Evolutionary conservation across 2,888 invertebrate genomes (phyloP).

Genomic region (Drosophila greeni): DNA sequence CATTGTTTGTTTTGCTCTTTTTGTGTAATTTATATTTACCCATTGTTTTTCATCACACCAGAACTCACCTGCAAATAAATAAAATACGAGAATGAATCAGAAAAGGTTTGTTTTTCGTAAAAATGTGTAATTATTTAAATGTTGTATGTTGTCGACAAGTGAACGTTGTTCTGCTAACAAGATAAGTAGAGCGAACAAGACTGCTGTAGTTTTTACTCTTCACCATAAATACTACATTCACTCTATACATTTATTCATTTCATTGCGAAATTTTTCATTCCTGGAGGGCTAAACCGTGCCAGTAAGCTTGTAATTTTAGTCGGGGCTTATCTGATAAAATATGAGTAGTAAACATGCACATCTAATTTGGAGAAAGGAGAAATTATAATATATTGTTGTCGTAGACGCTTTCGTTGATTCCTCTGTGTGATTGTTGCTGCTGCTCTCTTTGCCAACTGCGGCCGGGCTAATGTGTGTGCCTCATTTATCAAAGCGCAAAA

Average conservation of each 20-base stretch:
- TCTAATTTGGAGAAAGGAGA: constrained; percentile 60
- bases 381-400: constrained; percentile 53
- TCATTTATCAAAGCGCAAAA: constrained; percentile 70
- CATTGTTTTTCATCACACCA: constrained; percentile 33
- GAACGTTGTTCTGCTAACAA: constrained; percentile 12
- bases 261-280: constrained; percentile 23
- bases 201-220: neutral
- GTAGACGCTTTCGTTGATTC: constrained; percentile 49
- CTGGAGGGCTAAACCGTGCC: constrained; percentile 2
- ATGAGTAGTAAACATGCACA: constrained; percentile 71
- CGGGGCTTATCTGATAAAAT: constrained; percentile 51
- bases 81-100: constrained; percentile 28
- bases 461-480: constrained; percentile 46
- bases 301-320: constrained; percentile 13
- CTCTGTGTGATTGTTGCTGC: constrained; percentile 48
- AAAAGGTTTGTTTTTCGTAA: constrained; percentile 39
- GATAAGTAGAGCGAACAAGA: constrained; percentile 2
- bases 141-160: constrained; percentile 4
- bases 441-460: constrained; percentile 38
- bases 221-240: neutral
- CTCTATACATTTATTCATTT: neutral
- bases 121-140: constrained; percentile 41
- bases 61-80: constrained; percentile 45
- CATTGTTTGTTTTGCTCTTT: constrained; percentile 35
- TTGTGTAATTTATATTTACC: constrained; percentile 27